Evolutionary conservation across 2,888 invertebrate species (phyloP).

Genomic region (Calameuta pallipes): DNA sequence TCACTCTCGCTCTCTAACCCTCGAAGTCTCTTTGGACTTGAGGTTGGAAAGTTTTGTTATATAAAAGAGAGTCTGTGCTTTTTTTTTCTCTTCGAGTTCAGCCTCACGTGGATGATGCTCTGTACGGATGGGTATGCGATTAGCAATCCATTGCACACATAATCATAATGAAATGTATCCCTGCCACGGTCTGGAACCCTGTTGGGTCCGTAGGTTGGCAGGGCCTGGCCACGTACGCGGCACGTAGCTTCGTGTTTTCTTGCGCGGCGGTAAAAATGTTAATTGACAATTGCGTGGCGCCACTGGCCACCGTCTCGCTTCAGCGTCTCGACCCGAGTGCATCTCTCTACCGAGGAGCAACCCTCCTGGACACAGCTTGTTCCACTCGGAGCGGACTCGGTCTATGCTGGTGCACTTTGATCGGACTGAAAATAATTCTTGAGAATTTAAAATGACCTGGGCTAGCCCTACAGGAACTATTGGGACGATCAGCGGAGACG

Average conservation of each 20-base stretch:
- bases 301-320: constrained; percentile 46
- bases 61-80: not conserved
- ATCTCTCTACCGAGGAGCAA: constrained; percentile 8
- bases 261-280: constrained; percentile 61
- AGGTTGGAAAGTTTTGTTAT: not conserved
- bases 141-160: constrained; percentile 46
- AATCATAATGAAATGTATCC: constrained; percentile 60
- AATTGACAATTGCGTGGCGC: constrained; percentile 65
- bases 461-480: not conserved
- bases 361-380: not conserved
- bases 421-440: not conserved
- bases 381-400: not conserved
- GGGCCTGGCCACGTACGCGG: constrained; percentile 34
- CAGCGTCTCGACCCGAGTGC: constrained; percentile 28
- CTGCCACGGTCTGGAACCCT: constrained; percentile 34
- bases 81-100: not conserved
- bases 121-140: constrained; percentile 32
- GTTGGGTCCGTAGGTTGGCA: constrained; percentile 23
- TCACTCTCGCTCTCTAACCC: not conserved
- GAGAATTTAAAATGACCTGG: not conserved
- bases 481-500: not conserved
- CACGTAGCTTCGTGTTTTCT: constrained; percentile 55
- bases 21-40: not conserved
- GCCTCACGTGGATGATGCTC: not conserved
- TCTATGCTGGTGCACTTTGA: not conserved